Conservation (phyloP, 2,113 vertebrate species). For the Perca schrenkii region DNA sequence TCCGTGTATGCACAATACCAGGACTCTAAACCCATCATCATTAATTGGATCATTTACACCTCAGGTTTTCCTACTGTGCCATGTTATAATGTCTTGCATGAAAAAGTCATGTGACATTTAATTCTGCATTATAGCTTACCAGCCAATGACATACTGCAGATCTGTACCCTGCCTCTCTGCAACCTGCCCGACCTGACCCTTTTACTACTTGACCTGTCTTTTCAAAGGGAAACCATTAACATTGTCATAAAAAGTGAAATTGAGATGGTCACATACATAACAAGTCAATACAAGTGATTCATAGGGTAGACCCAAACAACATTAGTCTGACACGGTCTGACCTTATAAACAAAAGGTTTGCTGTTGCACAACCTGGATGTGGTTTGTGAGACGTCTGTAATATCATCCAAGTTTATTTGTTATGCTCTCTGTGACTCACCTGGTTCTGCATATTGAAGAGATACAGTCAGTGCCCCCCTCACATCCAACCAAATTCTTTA, state of each 20-base stretch:
- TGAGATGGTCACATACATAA: neutral
- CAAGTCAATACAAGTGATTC: constrained; percentile 17
- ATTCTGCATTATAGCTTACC: neutral
- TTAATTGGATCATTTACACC: neutral
- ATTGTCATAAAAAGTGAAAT: constrained; percentile 20
- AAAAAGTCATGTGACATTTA: neutral
- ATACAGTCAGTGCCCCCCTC: constrained; percentile 9
- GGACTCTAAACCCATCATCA: neutral
- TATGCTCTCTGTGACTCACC: constrained; percentile 50
- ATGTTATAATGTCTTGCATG: neutral
- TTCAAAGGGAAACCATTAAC: neutral
- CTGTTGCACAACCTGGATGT: constrained; percentile 24
- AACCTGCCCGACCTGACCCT: neutral
- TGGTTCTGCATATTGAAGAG: constrained; percentile 2
- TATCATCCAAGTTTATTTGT: constrained; percentile 29
- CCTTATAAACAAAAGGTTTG: constrained; percentile 20
- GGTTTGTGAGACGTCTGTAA: constrained; percentile 25
- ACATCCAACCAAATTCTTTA: constrained; percentile 27
- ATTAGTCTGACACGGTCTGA: constrained; percentile 5
- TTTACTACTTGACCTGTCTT: neutral
- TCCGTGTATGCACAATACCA: too few relatives aligned
- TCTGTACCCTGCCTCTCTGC: neutral
- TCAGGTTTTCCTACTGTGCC: neutral
- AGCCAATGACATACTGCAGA: neutral
- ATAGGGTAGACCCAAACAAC: constrained; percentile 11